Evolutionary conservation across 2,113 vertebrate species (phyloP).

Genomic region (Scophthalmus maximus): DNA sequence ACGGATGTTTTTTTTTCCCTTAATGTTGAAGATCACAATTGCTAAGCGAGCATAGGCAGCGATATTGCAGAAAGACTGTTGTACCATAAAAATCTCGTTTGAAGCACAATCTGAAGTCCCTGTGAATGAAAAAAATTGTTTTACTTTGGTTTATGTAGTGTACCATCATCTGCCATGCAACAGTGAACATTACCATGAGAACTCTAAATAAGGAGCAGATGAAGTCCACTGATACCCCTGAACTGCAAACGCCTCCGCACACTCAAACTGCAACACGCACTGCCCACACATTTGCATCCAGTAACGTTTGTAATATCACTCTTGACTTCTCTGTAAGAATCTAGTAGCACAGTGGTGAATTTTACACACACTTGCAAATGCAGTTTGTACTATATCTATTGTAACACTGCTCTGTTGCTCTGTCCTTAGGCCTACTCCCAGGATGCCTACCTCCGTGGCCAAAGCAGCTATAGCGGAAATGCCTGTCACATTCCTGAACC

Average conservation of each 20-base stretch:
- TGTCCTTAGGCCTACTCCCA: conserved; percentile 94
- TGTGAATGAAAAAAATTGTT: not conserved
- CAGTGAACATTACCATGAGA: conserved; percentile 43
- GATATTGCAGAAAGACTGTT: not conserved
- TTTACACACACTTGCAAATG: conserved; percentile 36
- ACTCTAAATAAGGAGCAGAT: conserved; percentile 72
- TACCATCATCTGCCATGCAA: not conserved
- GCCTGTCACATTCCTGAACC: conserved; percentile 95
- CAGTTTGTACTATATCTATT: conserved; percentile 33
- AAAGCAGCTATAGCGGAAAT: conserved; percentile 93
- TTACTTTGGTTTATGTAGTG: not conserved
- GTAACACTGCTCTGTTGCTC: conserved; percentile 61
- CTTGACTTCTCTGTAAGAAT: conserved; percentile 62
- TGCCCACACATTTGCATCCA: conserved; percentile 71
- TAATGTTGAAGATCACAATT: not conserved
- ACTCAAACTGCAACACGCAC: conserved; percentile 69
- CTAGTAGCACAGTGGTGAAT: conserved; percentile 52
- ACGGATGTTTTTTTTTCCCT: too few relatives aligned
- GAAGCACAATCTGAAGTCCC: not conserved
- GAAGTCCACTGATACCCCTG: conserved; percentile 72
- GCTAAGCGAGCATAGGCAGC: not conserved
- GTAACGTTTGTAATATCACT: conserved; percentile 63
- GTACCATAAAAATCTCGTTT: not conserved
- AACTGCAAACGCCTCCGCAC: conserved; percentile 79
- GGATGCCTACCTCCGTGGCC: conserved; percentile 98